These are phyloP conservation scores for Corythaeola cristata DNA, from an alignment of 2,113 vertebrate species.

Conservation along the genomic window DNA sequence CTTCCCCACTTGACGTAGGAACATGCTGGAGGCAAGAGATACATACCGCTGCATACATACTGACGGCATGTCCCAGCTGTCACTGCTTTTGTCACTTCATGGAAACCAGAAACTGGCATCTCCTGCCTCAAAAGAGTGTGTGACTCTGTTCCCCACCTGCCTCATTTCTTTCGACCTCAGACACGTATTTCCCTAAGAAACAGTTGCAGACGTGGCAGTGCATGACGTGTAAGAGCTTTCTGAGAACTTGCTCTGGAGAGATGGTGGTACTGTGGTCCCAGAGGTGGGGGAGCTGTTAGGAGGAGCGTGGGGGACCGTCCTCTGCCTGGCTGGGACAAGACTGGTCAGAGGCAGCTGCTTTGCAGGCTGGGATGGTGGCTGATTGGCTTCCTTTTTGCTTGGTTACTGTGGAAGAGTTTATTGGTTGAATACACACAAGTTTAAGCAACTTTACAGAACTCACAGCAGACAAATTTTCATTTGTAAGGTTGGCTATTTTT, in stretches of 20 bases:
- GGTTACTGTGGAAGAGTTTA: background rate
- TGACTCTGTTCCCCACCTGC: background rate
- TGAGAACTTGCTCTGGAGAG: background rate
- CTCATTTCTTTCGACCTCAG: background rate
- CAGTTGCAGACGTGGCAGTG: background rate
- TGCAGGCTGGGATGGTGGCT: background rate
- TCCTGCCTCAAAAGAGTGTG: background rate
- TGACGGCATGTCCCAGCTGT: background rate
- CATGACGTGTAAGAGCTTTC: background rate
- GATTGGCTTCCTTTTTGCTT: background rate
- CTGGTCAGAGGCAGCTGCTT: background rate
- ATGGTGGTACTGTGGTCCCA: background rate
- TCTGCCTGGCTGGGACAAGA: background rate
- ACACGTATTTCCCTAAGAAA: background rate
- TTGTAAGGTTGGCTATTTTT: background rate
- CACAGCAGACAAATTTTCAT: background rate
- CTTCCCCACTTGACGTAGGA: background rate
- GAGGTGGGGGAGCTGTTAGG: background rate
- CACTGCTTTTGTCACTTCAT: background rate
- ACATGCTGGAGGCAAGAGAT: background rate
- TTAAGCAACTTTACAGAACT: background rate
- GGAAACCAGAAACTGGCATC: background rate
- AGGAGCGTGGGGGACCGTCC: rapidly evolving
- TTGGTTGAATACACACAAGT: background rate
- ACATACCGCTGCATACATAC: background rate